Conservation (phyloP, 1,140 invertebrate genomes). For the Radopholus similis region DNA sequence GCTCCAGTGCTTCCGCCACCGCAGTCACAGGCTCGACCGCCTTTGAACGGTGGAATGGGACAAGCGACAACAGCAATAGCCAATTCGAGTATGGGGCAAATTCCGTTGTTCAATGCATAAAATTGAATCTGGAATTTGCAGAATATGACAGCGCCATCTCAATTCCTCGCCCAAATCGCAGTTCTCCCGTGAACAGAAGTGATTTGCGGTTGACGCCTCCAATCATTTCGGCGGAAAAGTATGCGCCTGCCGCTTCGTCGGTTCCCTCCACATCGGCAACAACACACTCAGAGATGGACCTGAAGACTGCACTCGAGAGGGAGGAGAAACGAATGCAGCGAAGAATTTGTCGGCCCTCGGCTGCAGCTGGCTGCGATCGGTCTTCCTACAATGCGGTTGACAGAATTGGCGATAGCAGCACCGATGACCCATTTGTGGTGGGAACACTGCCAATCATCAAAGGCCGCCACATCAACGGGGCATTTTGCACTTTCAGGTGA, state of each 20-base stretch:
- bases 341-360: no score
- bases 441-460: neutral
- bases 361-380: no score
- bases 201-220: constrained; percentile 5
- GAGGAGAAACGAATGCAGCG: no score
- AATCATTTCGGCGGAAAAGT: neutral
- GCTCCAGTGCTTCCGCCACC: no score
- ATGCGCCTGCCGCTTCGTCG: neutral
- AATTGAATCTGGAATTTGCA: no score
- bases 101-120: no score
- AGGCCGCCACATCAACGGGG: neutral
- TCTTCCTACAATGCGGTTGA: neutral
- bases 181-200: constrained; percentile 10
- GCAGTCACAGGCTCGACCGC: no score
- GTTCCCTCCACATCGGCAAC: neutral
- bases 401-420: neutral
- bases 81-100: no score
- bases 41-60: no score
- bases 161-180: constrained; percentile 40
- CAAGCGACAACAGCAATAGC: no score
- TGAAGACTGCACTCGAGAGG: no score
- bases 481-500: constrained; percentile 13
- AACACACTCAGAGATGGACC: no score
- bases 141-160: constrained; percentile 44
- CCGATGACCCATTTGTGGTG: constrained; percentile 14